These are phyloP conservation scores for Bufo gargarizans DNA, from an alignment of 2,113 vertebrate genomes.

Conservation along the genomic window DNA sequence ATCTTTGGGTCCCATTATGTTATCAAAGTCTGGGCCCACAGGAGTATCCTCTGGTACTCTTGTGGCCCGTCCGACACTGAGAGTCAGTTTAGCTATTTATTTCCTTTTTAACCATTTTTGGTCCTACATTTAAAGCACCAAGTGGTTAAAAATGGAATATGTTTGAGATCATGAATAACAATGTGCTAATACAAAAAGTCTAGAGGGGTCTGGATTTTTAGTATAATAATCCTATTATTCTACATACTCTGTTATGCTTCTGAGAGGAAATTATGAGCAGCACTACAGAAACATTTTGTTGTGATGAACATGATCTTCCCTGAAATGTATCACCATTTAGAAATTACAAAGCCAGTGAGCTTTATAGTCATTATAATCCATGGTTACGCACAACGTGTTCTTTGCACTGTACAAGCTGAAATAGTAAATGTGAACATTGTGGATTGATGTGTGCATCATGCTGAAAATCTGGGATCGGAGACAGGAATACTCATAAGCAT, in stretches of 20 bases:
- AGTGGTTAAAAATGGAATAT: not conserved
- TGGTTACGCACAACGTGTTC: not conserved
- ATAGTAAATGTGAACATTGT: constrained; percentile 29
- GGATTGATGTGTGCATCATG: not conserved
- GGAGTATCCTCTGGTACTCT: too few species aligned
- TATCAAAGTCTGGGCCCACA: too few species aligned
- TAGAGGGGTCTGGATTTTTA: not conserved
- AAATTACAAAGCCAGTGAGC: not conserved
- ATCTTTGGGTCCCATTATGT: too few species aligned
- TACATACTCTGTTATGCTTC: not conserved
- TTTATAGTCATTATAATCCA: not conserved
- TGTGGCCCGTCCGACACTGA: too few species aligned
- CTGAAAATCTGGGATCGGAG: constrained; percentile 15
- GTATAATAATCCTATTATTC: not conserved
- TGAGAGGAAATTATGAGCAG: not conserved
- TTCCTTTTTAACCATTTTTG: too few species aligned
- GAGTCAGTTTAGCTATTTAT: too few species aligned
- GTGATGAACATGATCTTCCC: not conserved
- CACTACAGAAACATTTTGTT: not conserved
- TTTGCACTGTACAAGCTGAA: constrained; percentile 43
- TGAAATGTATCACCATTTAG: not conserved
- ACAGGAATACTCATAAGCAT: not conserved
- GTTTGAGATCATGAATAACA: not conserved
- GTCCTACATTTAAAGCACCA: too few species aligned
- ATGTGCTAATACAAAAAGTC: not conserved